Evolutionary conservation across 2,113 vertebrate species (phyloP).

Genomic region (Misgurnus mizolepis): DNA sequence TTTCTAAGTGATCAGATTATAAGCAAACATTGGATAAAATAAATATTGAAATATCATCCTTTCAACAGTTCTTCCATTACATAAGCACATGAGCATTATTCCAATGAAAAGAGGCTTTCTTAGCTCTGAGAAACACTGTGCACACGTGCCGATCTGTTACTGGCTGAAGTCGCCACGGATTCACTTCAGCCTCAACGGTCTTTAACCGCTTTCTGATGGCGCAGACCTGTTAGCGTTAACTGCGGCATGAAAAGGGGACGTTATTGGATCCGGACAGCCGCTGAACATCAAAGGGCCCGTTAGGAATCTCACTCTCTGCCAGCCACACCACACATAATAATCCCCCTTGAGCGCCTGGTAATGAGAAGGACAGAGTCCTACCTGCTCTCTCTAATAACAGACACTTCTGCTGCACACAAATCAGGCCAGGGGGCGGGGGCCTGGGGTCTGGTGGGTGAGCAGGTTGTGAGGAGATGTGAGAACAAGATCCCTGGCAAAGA

Average conservation of each 20-base stretch:
- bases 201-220: constrained; percentile 67
- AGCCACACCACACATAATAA: constrained; percentile 42
- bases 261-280: constrained; percentile 52
- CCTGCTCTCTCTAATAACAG: constrained; percentile 55
- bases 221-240: constrained; percentile 62
- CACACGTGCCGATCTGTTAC: constrained; percentile 34
- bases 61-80: neutral
- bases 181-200: constrained; percentile 53
- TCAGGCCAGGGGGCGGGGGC: constrained; percentile 25
- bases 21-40: no score
- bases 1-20: no score
- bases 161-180: constrained; percentile 37
- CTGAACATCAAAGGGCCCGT: constrained; percentile 56
- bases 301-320: constrained; percentile 37
- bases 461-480: constrained; percentile 19
- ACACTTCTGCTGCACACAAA: constrained; percentile 44
- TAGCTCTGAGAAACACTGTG: constrained; percentile 17
- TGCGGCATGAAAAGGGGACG: constrained; percentile 53
- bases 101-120: constrained; percentile 7
- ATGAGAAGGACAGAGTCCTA: constrained; percentile 54
- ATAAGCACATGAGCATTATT: neutral
- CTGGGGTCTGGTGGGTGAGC: constrained; percentile 11
- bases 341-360: constrained; percentile 57
- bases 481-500: constrained; percentile 33
- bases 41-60: neutral